A percentile compares a stretch with the other conserved stretches of the same genome.
These are phyloP conservation scores for Chionoecetes opilio DNA, from an alignment of 1,140 invertebrate species.

Conservation along the genomic window DNA sequence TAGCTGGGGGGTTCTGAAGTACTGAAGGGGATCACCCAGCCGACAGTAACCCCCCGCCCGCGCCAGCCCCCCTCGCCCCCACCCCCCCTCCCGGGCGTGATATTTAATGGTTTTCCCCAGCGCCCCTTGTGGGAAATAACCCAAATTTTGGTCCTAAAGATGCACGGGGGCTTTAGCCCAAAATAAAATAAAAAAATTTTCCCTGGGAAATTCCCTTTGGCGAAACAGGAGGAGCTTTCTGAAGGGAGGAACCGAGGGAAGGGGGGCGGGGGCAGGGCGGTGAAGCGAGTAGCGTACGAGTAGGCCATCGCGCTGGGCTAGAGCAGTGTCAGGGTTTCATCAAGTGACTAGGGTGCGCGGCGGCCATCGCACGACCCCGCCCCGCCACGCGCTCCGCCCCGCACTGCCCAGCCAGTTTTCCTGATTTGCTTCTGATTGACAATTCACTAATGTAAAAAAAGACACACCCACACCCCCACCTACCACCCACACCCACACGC, in stretches of 20 bases:
- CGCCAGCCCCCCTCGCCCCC: constrained; percentile 20
- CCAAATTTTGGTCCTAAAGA: constrained; percentile 53
- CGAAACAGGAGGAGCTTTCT: constrained; percentile 56
- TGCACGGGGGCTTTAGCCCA: constrained; percentile 47
- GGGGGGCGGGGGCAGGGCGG: background rate
- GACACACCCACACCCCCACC: constrained; percentile 60
- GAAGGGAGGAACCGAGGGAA: background rate
- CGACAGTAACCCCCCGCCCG: background rate
- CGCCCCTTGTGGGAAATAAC: background rate
- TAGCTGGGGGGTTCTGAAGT: constrained; percentile 58
- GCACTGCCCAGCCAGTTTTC: constrained; percentile 33
- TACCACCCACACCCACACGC: constrained; percentile 4
- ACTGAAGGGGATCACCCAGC: constrained; percentile 60
- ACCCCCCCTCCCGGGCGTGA: background rate
- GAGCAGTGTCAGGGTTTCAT: constrained; percentile 61
- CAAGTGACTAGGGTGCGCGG: constrained; percentile 66
- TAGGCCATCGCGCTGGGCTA: constrained; percentile 47
- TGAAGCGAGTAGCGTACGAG: constrained; percentile 59
- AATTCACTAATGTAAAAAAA: constrained; percentile 73
- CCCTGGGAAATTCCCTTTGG: constrained; percentile 63
- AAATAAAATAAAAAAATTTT: constrained; percentile 63
- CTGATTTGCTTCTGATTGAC: constrained; percentile 74
- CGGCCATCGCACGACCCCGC: constrained; percentile 54
- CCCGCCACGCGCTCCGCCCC: constrained; percentile 20
- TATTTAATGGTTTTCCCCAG: constrained; percentile 47